Evolutionary conservation across 2,113 vertebrate genomes (phyloP).

Genomic region (Malurus melanocephalus): DNA sequence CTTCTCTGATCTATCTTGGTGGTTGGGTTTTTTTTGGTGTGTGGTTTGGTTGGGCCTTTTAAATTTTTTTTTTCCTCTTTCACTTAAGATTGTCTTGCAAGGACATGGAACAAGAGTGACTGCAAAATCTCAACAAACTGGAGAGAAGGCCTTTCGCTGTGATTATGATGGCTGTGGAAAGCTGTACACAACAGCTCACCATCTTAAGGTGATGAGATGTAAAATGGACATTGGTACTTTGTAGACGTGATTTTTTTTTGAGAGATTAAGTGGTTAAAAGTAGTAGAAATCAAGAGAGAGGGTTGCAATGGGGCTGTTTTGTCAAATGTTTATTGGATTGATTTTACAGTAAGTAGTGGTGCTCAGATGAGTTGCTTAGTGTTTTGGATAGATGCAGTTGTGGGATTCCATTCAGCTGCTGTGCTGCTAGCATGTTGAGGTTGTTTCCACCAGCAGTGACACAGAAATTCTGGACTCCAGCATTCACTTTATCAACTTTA

Average conservation of each 20-base stretch:
- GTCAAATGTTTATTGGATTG: background rate
- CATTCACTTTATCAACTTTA: background rate
- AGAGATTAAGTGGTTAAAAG: background rate
- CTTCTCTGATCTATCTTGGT: background rate
- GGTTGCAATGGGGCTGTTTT: background rate
- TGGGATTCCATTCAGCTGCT: background rate
- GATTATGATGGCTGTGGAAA: constrained; percentile 97
- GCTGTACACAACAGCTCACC: constrained; percentile 96
- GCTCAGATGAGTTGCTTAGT: background rate
- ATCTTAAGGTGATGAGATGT: constrained; percentile 83
- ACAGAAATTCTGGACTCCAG: background rate
- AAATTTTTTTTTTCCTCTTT: background rate
- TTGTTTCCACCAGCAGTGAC: background rate
- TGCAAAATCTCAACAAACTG: constrained; percentile 83
- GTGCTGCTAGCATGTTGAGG: background rate
- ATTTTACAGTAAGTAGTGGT: background rate
- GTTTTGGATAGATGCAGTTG: background rate
- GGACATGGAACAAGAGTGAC: constrained; percentile 83
- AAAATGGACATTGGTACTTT: background rate
- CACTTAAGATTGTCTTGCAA: constrained; percentile 91
- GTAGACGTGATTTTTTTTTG: background rate
- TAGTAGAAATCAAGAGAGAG: background rate
- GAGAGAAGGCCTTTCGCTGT: constrained; percentile 96
- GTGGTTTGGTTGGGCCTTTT: too few relatives aligned
- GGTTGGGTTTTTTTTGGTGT: too few relatives aligned